Base-by-base conservation (phyloP, 2,888 invertebrate genomes). In the Zeuzera pyrina region DNA sequence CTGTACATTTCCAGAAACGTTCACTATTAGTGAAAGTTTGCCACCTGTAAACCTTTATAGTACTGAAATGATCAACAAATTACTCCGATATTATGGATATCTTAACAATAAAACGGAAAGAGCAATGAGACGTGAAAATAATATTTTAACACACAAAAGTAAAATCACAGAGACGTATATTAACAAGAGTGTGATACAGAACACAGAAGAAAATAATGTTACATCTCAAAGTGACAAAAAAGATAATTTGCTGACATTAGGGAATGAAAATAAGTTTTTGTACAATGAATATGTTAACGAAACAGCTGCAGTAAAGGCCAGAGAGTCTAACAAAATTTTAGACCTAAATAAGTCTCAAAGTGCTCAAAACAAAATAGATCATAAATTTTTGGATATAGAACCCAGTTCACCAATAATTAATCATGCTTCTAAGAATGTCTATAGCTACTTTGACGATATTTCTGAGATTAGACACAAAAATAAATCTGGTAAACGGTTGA, bases 21-120 rank as follows among this genome's bases (percentile, higher is more conserved):
- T 83, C 50, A 81, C 79, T 12, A 83, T 83, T 45, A 83, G 71
- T 42, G 83, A 83, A 36, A 83, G 81, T 42, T 57, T 83, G 34
- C 83, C 83, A 13, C 83, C 83, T 2, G 83, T 83, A 24, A 83
- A 79, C 52, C 63, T 83, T 45, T 83, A 83, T 34, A 83, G 83
- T 35, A 81, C 83, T 21, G 83, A 83, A 62, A 83, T 83, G 83
- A 83, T 83, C 38, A 83, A 83, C 43, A 83, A 81, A 48, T 54
- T 83, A 42, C 46, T 83, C 13, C 62, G 77, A 36, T 83, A 79
- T 40, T 83, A 83, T 35, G 83, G 83, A 15, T 83, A 77, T 43
- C 51, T 81, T 8, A 79, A 70, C 46, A 81, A 83, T 45, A 79
- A 78, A 68, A 76, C 76, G 7, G 78, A 78, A 29, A 71, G 63